These are phyloP conservation scores for Porites lobata DNA, from an alignment of 92 coral and sea anemone genomes.

Conservation along the genomic window DNA sequence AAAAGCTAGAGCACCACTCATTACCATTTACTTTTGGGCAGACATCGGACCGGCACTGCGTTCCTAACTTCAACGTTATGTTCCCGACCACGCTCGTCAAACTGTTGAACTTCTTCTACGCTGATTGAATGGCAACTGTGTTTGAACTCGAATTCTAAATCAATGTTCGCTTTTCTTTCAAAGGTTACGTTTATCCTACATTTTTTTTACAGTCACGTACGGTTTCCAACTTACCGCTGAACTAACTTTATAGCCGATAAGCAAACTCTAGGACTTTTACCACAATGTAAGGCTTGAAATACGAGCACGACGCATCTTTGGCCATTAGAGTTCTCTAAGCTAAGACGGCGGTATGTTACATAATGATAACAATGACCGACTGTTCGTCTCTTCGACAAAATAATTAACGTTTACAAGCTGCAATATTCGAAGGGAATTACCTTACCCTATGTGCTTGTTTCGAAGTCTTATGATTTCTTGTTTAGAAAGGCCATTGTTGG, in stretches of 20 bases:
- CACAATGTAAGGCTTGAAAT: too few species aligned
- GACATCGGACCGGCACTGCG: neutral
- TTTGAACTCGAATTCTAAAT: neutral
- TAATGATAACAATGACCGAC: neutral
- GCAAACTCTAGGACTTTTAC: neutral
- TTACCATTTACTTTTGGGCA: neutral
- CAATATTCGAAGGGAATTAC: too few species aligned
- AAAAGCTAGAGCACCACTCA: neutral
- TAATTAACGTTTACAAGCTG: neutral
- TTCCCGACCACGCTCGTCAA: neutral
- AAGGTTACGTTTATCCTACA: too few species aligned
- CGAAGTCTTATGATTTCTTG: constrained; percentile 33
- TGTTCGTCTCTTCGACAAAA: neutral
- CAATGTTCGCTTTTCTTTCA: neutral
- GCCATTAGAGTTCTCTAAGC: neutral
- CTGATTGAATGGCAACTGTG: neutral
- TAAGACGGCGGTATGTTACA: neutral
- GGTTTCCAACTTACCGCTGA: too few species aligned
- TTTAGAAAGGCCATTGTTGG: constrained; percentile 4
- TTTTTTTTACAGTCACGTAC: too few species aligned
- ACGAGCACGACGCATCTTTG: too few species aligned
- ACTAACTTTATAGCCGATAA: too few species aligned
- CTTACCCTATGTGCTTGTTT: constrained; percentile 37
- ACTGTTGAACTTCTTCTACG: neutral
- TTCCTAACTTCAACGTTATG: neutral